Evolutionary conservation across 2,797 vertebrate species (phyloP), one percentile per base, ranked within the genome.

Genomic region (Lepus oiostolus): DNA sequence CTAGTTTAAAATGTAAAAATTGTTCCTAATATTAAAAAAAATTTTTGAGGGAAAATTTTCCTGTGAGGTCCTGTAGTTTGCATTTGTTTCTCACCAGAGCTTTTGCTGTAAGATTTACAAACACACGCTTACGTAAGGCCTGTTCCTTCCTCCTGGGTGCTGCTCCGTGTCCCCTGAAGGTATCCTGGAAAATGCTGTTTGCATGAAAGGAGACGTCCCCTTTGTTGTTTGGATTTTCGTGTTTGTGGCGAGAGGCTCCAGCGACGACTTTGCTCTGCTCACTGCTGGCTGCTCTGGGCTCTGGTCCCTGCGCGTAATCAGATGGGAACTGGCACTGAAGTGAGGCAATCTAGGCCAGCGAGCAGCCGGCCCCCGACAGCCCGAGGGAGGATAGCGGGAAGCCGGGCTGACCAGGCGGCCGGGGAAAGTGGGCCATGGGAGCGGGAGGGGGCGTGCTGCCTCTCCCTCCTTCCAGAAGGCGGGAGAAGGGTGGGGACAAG

Each of bases 341-440:
- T 83, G 30, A 71, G 47, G 71, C 88, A 65, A 94, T 95, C 76
- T 91, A 86, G 83, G 71, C 86, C 93, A 85, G 35, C 63, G 75
- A 76, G 32, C 83, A 94, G 82, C 72, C 26, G 32, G 60, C 91
- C n/a, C 7, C 85, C 84, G 11, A 90, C 74, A 92, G 75, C 70
- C 60, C 2, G 26, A 85, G 50, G 62, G 21, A 92, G 47, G 63
- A 47, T 38, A 72, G 79, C 67, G 62, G 42, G 93, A 89, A 86
- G 54, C 62, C 47, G 87, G 60, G 11, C 21, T 38, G 35, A 58
- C 52, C 54, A 16, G 42, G 14, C 65, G 35, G 71, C 42, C 52
- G 1, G 5, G n/a, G n/a, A 32, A 93, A 89, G 50, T 93, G 90
- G 85, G 76, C 22, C 85, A 38, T 83, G 38, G 79, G 79, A 70